These are phyloP conservation scores for Ypsolopha scabrella DNA, from an alignment of 2,888 invertebrate species.

Conservation along the genomic window DNA sequence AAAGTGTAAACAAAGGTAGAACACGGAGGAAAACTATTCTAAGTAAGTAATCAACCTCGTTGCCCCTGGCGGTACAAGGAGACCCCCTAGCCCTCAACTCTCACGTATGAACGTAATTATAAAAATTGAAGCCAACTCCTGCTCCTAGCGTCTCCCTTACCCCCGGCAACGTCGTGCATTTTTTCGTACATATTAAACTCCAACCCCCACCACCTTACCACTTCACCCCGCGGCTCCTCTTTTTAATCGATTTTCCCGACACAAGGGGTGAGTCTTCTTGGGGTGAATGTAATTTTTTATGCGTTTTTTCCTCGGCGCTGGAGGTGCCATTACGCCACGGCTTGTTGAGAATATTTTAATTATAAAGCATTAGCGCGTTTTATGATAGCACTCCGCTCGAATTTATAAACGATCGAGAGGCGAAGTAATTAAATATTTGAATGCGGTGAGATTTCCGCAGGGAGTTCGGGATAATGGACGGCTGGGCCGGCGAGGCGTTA, in stretches of 20 bases:
- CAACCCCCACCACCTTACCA: slow-evolving; percentile 40
- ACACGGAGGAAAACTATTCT: slow-evolving; percentile 33
- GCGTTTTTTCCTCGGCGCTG: slow-evolving; percentile 66
- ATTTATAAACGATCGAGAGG: slow-evolving; percentile 68
- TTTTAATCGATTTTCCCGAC: slow-evolving; percentile 71
- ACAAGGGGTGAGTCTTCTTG: slow-evolving; percentile 69
- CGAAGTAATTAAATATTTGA: slow-evolving; percentile 70
- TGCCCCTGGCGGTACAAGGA: slow-evolving; percentile 18
- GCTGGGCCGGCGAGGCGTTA: slow-evolving; percentile 33
- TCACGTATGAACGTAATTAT: slow-evolving; percentile 74
- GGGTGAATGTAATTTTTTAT: slow-evolving; percentile 73
- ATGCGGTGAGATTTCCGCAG: slow-evolving; percentile 67
- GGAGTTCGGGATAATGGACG: slow-evolving; percentile 56
- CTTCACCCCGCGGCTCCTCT: slow-evolving; percentile 63
- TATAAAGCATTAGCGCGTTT: slow-evolving; percentile 71
- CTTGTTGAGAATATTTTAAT: slow-evolving; percentile 73
- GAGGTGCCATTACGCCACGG: slow-evolving; percentile 71
- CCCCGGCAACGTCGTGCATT: slow-evolving; percentile 67
- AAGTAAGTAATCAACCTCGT: slow-evolving; percentile 37
- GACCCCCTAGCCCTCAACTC: slow-evolving; percentile 42
- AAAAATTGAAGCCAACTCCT: slow-evolving; percentile 66
- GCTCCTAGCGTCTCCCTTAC: slow-evolving; percentile 37
- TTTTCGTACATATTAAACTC: slow-evolving; percentile 71
- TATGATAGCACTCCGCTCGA: slow-evolving; percentile 66
- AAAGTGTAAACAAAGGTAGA: slow-evolving; percentile 23